These are phyloP conservation scores for Calameuta filiformis DNA, from an alignment of 2,888 invertebrate species.

Conservation along the genomic window DNA sequence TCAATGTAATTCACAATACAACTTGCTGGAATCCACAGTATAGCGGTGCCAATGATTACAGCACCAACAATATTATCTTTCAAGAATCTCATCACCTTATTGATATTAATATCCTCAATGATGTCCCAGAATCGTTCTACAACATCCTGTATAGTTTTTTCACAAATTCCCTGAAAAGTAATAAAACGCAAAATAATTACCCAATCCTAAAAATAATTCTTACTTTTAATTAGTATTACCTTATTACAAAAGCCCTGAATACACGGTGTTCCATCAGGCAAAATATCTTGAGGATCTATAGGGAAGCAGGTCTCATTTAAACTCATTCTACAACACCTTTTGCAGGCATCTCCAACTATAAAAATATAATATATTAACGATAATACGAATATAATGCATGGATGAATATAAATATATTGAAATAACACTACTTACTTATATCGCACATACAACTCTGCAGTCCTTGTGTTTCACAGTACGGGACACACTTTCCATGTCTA, in stretches of 20 bases:
- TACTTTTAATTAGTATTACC: slow-evolving; percentile 65
- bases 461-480: slow-evolving; percentile 94
- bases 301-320: slow-evolving; percentile 93
- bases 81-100: slow-evolving; percentile 88
- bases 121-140: slow-evolving; percentile 98
- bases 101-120: slow-evolving; percentile 95
- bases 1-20: slow-evolving; percentile 89
- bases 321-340: slow-evolving; percentile 91
- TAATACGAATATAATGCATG: not conserved
- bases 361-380: slow-evolving; percentile 19
- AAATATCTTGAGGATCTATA: slow-evolving; percentile 86
- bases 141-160: slow-evolving; percentile 94
- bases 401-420: too few relatives aligned
- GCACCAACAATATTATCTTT: slow-evolving; percentile 95
- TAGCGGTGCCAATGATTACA: slow-evolving; percentile 88
- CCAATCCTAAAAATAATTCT: not conserved
- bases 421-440: slow-evolving; percentile 73
- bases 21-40: slow-evolving; percentile 95
- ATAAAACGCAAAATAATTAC: not conserved
- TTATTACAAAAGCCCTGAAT: slow-evolving; percentile 97
- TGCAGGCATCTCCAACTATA: slow-evolving; percentile 92
- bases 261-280: slow-evolving; percentile 95
- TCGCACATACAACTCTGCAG: slow-evolving; percentile 97
- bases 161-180: slow-evolving; percentile 83
- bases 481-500: slow-evolving; percentile 89